Percentiles rank a stretch among this genome's conserved stretches.
Evolutionary conservation across 2,113 vertebrate genomes (phyloP).

Genomic region (Phoenicopterus ruber): DNA sequence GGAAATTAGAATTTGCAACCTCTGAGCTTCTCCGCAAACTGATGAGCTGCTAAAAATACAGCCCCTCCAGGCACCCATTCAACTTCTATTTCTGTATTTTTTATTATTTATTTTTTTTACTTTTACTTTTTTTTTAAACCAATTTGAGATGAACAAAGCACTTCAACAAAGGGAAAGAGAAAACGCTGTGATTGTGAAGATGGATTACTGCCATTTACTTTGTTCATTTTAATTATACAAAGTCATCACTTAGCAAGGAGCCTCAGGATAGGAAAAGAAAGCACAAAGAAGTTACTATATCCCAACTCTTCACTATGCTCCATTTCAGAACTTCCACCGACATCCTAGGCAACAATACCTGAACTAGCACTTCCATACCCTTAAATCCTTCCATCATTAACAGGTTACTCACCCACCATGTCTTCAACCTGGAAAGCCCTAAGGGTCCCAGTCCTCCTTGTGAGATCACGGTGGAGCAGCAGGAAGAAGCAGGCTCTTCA

Average conservation of each 20-base stretch:
- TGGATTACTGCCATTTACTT: constrained; percentile 58
- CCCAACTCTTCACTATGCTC: constrained; percentile 8
- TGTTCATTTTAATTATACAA: constrained; percentile 73
- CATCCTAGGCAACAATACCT: constrained; percentile 12
- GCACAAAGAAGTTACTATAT: not conserved
- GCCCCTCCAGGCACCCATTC: constrained; percentile 71
- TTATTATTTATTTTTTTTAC: constrained; percentile 55
- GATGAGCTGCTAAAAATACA: constrained; percentile 80
- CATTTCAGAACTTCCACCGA: constrained; percentile 12
- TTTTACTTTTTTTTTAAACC: constrained; percentile 23
- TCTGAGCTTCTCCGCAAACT: constrained; percentile 66
- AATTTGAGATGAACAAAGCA: constrained; percentile 75
- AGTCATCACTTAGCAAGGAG: constrained; percentile 69
- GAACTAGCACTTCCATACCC: not conserved
- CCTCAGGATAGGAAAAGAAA: constrained; percentile 34
- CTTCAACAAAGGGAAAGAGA: constrained; percentile 67
- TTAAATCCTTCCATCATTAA: not conserved
- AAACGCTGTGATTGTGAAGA: constrained; percentile 67
- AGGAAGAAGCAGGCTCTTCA: rapidly evolving
- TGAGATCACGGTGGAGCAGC: not conserved
- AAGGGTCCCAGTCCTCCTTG: not conserved
- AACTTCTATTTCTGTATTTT: constrained; percentile 77
- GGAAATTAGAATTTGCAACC: constrained; percentile 75
- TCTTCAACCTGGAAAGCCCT: not conserved
- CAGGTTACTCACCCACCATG: not conserved